Conservation (phyloP, 2,113 vertebrate genomes). For the Diglossa brunneiventris region DNA sequence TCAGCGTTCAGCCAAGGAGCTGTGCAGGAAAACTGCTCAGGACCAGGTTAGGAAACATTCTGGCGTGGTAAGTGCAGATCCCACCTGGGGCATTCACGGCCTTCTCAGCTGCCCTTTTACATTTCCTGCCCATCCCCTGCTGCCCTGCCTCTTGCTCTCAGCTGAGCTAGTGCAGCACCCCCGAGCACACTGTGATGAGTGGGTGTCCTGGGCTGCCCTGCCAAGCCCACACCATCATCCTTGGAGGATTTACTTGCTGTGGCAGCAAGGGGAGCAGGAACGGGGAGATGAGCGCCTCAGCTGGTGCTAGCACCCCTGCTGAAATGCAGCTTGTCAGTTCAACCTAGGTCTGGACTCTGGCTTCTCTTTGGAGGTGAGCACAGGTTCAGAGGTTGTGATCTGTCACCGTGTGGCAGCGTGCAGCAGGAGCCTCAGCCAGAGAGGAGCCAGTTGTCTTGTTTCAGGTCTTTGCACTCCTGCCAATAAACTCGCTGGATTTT, state of each 20-base stretch:
- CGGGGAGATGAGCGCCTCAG: not conserved
- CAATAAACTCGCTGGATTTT: not conserved
- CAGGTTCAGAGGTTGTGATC: not conserved
- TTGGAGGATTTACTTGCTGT: not conserved
- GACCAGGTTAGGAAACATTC: not conserved
- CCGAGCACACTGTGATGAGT: too few species aligned
- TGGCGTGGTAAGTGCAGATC: not conserved
- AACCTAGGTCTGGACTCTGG: not conserved
- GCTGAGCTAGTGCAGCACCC: too few species aligned
- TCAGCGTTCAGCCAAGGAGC: not conserved
- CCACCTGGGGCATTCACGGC: fast-evolving
- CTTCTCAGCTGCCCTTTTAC: not conserved
- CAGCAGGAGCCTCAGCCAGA: not conserved
- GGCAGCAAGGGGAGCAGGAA: not conserved
- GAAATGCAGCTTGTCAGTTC: not conserved
- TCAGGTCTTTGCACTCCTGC: not conserved
- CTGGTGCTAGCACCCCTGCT: not conserved
- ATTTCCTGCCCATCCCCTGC: not conserved
- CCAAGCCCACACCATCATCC: fast-evolving
- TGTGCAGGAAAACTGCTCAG: not conserved
- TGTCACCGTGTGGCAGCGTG: fast-evolving
- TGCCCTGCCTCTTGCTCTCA: not conserved
- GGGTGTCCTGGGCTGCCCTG: fast-evolving
- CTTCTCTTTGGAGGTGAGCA: not conserved
- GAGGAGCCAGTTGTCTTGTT: not conserved